Conservation (phyloP, 2,113 vertebrate species). For the Fregetta grallaria region DNA sequence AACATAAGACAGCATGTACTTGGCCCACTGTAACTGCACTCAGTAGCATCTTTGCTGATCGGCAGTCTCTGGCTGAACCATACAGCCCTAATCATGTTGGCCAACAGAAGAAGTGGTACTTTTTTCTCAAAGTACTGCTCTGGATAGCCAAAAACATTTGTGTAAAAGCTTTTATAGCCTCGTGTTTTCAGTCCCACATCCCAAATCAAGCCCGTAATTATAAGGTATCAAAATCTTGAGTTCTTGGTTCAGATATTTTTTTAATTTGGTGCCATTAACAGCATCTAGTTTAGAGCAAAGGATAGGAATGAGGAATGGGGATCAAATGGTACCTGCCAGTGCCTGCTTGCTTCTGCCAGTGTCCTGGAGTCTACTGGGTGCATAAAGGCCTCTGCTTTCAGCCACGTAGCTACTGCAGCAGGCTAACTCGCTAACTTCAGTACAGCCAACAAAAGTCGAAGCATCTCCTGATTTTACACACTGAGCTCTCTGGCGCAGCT, state of each 20-base stretch:
- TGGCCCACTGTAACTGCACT: background rate
- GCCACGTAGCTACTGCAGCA: background rate
- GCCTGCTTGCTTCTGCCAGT: background rate
- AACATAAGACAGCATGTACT: background rate
- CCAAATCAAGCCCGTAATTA: background rate
- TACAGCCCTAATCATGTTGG: rapidly evolving
- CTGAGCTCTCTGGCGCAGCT: background rate
- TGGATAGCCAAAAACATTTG: background rate
- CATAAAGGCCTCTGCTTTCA: background rate
- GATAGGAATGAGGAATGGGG: background rate
- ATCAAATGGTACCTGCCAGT: background rate
- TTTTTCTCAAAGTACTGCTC: background rate
- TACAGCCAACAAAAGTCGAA: background rate
- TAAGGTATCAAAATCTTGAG: background rate
- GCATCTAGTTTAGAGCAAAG: background rate
- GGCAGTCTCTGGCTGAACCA: background rate
- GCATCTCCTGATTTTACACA: background rate
- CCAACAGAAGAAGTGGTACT: background rate
- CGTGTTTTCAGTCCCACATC: background rate
- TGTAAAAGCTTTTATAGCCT: background rate
- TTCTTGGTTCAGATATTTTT: background rate
- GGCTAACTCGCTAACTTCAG: background rate
- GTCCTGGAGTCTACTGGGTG: background rate
- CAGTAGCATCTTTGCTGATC: background rate
- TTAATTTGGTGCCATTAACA: background rate